Evolutionary conservation across 2,113 vertebrate species (phyloP), one percentile per base, ranked within the genome.

Genomic region (Brachyhypopomus occidentalis): DNA sequence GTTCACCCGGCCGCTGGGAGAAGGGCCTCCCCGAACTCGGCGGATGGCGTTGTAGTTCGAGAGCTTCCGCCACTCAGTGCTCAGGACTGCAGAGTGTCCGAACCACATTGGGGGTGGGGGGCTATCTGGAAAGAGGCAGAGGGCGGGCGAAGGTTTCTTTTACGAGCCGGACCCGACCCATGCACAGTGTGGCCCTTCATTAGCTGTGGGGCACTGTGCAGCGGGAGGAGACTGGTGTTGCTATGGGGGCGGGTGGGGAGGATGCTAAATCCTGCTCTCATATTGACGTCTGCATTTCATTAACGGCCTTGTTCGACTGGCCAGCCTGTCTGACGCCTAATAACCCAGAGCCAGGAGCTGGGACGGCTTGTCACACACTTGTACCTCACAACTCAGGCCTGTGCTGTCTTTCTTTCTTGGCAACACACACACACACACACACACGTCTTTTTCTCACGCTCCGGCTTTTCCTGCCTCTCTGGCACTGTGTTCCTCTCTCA

Each of bases 101-200:
- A 30, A 30, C 89, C 89, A 89, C 85, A 87, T 88, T 88, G 89
- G 88, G 90, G 92, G 89, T 89, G 88, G 90, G 92, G 89, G 91
- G 90, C 30, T 91, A 88, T 89, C 87, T 89, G 91, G 89, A 92
- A 91, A 90, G 88, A 91, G 89, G 88, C 87, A 87, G 60, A 91
- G 90, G 91, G 90, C 91, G 84, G 90, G 89, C 84, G 88, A 91
- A 91, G 92, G 92, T 93, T 93, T 93, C 91, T 90, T 91, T 87
- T 88, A 89, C 83, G 86, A 87, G 84, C 83, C 83, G 56, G 84
- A 88, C 52, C 52, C 84, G 77, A 84, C 83, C 64, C 67, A 86
- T 87, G 89, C 91, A 93, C 92, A 94, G 87, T 90, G 88, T 84
- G 85, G 87, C 89, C 91, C 91, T 93, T 94, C 91, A 93, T 93